Evolutionary conservation across 2,888 invertebrate genomes (phyloP).

Genomic region (Steromphala cineraria): DNA sequence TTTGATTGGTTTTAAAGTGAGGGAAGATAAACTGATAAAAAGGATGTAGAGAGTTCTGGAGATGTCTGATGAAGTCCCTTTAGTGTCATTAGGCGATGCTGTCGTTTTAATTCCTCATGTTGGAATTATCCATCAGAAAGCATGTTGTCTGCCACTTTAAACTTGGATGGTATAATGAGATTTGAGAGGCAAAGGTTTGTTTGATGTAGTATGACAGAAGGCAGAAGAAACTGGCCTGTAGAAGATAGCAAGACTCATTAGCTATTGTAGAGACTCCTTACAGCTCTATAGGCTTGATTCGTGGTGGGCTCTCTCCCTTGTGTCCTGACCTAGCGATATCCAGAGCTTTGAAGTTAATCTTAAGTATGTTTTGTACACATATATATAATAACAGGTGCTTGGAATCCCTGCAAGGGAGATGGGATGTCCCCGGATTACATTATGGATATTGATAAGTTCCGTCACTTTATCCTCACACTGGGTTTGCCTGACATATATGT

Average conservation of each 20-base stretch:
- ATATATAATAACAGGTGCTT: background rate
- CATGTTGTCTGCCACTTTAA: background rate
- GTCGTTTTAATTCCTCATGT: background rate
- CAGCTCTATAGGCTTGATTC: background rate
- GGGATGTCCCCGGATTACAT: background rate
- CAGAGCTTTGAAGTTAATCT: conserved; percentile 12
- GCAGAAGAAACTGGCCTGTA: background rate
- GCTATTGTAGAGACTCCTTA: background rate
- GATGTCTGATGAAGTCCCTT: too few species aligned
- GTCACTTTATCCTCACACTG: too few species aligned
- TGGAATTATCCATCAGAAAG: background rate
- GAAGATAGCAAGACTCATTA: background rate
- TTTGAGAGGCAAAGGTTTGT: background rate
- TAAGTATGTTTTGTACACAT: background rate
- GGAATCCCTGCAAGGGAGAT: too few species aligned
- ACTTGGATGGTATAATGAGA: background rate
- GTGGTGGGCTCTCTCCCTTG: background rate
- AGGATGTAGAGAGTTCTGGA: too few species aligned
- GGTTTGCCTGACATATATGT: too few species aligned
- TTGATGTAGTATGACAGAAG: background rate
- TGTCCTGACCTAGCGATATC: background rate
- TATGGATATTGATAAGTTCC: background rate
- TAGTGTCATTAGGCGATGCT: too few species aligned
- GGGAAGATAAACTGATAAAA: too few species aligned
- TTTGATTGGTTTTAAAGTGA: too few species aligned